Percentiles rank a stretch among this genome's conserved stretches.
Evolutionary conservation across 2,888 invertebrate species (phyloP).

Genomic region (Spicauda simplicius): DNA sequence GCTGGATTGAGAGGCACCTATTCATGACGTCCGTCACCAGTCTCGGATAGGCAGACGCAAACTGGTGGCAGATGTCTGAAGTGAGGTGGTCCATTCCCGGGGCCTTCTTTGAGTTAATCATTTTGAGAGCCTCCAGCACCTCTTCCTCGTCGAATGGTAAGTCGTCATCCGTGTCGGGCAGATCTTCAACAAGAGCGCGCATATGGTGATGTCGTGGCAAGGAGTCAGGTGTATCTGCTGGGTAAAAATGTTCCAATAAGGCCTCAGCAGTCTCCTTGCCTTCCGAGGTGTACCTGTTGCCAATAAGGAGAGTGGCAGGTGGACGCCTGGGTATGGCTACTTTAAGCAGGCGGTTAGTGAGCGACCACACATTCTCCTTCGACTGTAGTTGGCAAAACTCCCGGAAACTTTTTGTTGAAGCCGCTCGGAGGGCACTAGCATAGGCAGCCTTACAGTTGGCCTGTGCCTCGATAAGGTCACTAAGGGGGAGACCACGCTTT

Average conservation of each 20-base stretch:
- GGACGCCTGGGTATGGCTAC: slow-evolving; percentile 13
- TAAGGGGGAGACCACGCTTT: slow-evolving; percentile 12
- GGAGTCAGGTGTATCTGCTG: slow-evolving; percentile 30
- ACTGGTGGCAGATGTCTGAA: slow-evolving; percentile 27
- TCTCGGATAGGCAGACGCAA: slow-evolving; percentile 17
- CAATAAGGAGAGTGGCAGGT: slow-evolving; percentile 30
- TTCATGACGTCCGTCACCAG: not conserved
- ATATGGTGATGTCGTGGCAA: slow-evolving; percentile 17
- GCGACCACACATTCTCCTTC: slow-evolving; percentile 42
- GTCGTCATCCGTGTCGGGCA: slow-evolving; percentile 27
- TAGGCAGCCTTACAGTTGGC: not conserved
- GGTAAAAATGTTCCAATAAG: slow-evolving; percentile 39
- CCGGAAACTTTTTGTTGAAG: slow-evolving; percentile 32
- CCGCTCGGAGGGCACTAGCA: not conserved
- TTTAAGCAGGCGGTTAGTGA: slow-evolving; percentile 40
- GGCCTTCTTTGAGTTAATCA: slow-evolving; percentile 23
- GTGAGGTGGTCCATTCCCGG: slow-evolving; percentile 44
- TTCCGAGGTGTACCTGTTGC: slow-evolving; percentile 21
- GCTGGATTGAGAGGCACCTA: not conserved
- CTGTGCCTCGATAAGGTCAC: not conserved
- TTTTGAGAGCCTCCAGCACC: not conserved
- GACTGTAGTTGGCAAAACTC: slow-evolving; percentile 36
- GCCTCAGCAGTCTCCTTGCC: slow-evolving; percentile 30
- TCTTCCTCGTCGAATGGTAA: slow-evolving; percentile 13
- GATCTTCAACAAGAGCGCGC: not conserved